Percentiles rank a stretch among this genome's conserved stretches.
phyloP scores from a whole-genome alignment of 2,797 vertebrate genomes.

The Thripadectes ignobilis region DNA sequence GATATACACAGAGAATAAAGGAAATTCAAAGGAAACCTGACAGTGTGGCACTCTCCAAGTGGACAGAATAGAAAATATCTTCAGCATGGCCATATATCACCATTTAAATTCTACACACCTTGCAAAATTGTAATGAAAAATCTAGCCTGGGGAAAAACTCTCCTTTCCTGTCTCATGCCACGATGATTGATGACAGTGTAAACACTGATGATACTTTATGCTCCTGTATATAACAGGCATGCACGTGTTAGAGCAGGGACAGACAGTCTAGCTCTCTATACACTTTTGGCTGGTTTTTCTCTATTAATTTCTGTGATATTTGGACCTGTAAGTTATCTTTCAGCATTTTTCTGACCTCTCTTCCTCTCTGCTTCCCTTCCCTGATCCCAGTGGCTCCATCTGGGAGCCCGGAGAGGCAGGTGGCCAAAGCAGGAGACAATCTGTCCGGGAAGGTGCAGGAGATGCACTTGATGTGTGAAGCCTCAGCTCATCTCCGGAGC shows the following conservation, averaged over 20 bases:
- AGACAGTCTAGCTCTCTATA: neutral
- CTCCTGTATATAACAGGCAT: neutral
- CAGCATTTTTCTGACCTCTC: neutral
- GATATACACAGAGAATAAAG: neutral
- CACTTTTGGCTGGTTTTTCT: neutral
- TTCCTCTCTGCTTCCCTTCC: neutral
- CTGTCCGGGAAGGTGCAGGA: neutral
- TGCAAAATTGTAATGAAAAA: conserved; percentile 33
- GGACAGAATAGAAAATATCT: neutral
- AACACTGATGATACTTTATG: conserved; percentile 28
- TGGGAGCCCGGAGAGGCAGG: neutral
- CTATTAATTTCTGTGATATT: neutral
- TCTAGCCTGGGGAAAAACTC: fast-evolving
- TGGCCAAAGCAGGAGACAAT: neutral
- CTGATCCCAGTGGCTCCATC: neutral
- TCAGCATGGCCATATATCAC: neutral
- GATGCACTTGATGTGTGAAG: neutral
- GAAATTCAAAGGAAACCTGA: neutral
- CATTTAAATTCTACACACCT: neutral
- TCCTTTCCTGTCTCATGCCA: conserved; percentile 31
- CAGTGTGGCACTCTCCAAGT: neutral
- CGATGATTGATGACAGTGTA: neutral
- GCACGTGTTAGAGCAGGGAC: neutral
- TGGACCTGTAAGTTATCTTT: neutral
- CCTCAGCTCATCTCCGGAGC: conserved; percentile 49